Conservation (phyloP, 2,113 vertebrate species). For the Gavia stellata region DNA sequence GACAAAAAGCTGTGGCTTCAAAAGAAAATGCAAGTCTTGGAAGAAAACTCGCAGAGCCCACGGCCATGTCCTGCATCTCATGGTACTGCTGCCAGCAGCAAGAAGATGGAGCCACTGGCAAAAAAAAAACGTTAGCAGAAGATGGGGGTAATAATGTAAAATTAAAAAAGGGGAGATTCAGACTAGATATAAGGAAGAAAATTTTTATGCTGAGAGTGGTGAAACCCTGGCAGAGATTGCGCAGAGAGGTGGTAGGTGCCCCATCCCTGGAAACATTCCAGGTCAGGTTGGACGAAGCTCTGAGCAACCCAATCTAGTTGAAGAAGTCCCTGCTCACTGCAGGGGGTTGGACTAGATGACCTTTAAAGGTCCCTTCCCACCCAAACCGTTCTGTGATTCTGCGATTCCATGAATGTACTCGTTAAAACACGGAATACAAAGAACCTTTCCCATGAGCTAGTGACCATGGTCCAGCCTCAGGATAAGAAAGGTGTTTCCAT, state of each 20-base stretch:
- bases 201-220: fast-evolving
- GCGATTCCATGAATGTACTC: not conserved
- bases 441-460: not conserved
- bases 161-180: not conserved
- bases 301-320: fast-evolving
- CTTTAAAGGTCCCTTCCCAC: not conserved
- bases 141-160: not conserved
- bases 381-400: not conserved
- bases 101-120: not conserved
- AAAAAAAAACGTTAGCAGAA: not conserved
- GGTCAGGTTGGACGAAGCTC: not conserved
- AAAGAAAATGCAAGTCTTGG: not conserved
- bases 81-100: not conserved
- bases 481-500: not conserved
- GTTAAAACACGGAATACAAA: not conserved
- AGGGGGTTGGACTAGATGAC: fast-evolving
- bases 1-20: not conserved
- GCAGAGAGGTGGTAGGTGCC: fast-evolving
- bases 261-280: not conserved
- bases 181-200: not conserved
- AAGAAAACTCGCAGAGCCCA: not conserved
- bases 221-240: fast-evolving
- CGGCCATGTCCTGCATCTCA: not conserved
- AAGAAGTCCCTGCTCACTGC: not conserved
- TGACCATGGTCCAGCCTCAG: not conserved